phyloP scores from a whole-genome alignment of 2,797 vertebrate species.

The Labroides dimidiatus region DNA sequence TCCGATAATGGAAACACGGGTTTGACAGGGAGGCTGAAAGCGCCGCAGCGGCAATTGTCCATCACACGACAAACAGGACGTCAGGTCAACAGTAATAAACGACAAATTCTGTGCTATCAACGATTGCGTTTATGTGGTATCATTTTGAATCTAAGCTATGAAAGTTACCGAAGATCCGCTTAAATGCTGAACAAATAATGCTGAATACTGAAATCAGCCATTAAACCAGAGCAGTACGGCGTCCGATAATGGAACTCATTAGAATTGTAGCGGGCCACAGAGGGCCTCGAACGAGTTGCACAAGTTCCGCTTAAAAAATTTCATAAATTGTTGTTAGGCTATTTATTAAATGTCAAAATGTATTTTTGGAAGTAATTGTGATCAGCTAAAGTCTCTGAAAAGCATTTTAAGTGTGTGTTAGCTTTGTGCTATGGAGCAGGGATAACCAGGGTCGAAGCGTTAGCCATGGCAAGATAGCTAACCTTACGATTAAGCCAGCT shows the following conservation, averaged over 20 bases:
- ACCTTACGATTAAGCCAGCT: conserved; percentile 6
- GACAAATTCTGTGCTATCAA: rapidly evolving
- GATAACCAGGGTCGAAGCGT: conserved; percentile 12
- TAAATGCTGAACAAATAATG: not conserved
- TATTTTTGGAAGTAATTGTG: rapidly evolving
- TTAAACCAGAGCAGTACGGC: rapidly evolving
- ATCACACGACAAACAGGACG: conserved; percentile 35
- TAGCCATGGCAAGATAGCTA: conserved; percentile 27
- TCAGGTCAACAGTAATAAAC: conserved; percentile 23
- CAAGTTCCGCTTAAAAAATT: not conserved
- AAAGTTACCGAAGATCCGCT: rapidly evolving
- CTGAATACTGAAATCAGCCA: not conserved
- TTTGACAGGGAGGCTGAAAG: conserved; percentile 42
- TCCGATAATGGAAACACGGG: conserved; percentile 56
- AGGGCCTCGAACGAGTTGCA: conserved; percentile 45
- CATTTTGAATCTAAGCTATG: rapidly evolving
- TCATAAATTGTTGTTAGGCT: not conserved
- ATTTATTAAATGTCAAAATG: rapidly evolving
- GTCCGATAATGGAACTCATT: conserved; percentile 75
- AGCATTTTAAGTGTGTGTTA: not conserved
- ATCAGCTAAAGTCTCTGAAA: rapidly evolving
- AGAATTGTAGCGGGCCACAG: conserved; percentile 55
- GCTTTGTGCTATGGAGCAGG: conserved; percentile 23
- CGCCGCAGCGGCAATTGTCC: conserved; percentile 53
- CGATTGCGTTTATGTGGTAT: rapidly evolving